phyloP scores from a whole-genome alignment of 1,140 invertebrate species.

The Penaeus japonicus region DNA sequence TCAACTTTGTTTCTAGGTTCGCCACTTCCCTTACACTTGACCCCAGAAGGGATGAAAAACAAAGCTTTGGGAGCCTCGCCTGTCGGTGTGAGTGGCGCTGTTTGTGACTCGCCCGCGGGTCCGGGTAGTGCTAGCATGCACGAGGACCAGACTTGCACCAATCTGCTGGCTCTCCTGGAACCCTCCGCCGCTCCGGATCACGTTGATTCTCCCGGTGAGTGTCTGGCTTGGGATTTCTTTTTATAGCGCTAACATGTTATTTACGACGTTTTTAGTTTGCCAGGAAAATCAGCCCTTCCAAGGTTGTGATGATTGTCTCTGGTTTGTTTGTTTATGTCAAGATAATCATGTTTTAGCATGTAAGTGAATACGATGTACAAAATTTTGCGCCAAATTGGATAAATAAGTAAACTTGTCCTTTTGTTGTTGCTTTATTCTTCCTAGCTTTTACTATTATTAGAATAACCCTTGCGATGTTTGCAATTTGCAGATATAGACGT shows the following conservation, averaged over 20 bases:
- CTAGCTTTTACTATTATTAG: background rate
- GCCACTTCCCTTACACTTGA: background rate
- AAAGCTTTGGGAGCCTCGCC: background rate
- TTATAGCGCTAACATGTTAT: too few relatives aligned
- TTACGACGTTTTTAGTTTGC: too few relatives aligned
- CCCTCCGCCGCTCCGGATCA: background rate
- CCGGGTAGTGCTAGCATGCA: background rate
- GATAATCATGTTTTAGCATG: too few relatives aligned
- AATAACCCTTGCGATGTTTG: background rate
- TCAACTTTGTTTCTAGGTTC: background rate
- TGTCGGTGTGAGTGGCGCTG: background rate
- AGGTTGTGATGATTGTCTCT: too few relatives aligned
- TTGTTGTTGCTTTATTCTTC: background rate
- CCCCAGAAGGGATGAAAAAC: background rate
- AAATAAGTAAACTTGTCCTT: background rate
- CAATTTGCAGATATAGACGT: background rate
- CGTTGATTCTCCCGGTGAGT: background rate
- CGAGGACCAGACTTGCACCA: background rate
- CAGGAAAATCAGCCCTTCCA: too few relatives aligned
- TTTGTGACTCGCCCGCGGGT: background rate
- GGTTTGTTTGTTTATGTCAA: too few relatives aligned
- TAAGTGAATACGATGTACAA: too few relatives aligned
- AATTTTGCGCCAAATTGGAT: too few relatives aligned
- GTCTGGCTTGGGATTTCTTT: too few relatives aligned
- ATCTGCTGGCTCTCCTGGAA: background rate